Evolutionary conservation across 2,888 invertebrate species (phyloP).

Genomic region (Drosophila leonis): DNA sequence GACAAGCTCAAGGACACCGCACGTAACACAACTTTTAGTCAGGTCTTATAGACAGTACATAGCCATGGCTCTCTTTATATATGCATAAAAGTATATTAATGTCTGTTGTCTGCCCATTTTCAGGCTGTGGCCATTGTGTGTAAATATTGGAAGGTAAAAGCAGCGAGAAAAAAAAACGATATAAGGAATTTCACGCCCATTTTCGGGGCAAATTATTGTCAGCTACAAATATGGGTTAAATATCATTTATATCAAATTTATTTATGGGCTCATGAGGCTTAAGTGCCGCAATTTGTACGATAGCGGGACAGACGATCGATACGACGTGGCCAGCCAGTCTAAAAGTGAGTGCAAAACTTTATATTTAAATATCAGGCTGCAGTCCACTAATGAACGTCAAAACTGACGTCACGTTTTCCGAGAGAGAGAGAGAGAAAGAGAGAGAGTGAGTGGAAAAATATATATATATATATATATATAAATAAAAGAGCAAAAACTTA

Average conservation of each 20-base stretch:
- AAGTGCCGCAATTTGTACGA: conserved; percentile 66
- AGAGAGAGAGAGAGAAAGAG: conserved; percentile 6
- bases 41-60: conserved; percentile 21
- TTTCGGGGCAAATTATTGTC: conserved; percentile 49
- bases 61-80: conserved; percentile 1
- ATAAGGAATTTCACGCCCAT: conserved; percentile 52
- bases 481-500: conserved; percentile 19
- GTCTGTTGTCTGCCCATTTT: conserved; percentile 48
- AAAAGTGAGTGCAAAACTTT: conserved; percentile 54
- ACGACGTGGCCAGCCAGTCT: conserved; percentile 24
- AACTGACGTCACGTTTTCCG: conserved; percentile 71
- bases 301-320: conserved; percentile 37
- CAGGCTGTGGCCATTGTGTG: conserved; percentile 40
- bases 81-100: conserved; percentile 26
- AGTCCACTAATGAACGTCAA: conserved; percentile 55
- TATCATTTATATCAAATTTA: conserved; percentile 68
- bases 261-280: conserved; percentile 66
- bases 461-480: neutral
- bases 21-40: conserved; percentile 47
- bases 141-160: conserved; percentile 37
- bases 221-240: conserved; percentile 76
- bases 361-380: conserved; percentile 38
- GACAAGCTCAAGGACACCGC: conserved; percentile 64
- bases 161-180: conserved; percentile 9
- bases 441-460: conserved; percentile 11